Percentiles rank a stretch among this genome's conserved stretches.
These are phyloP conservation scores for Clunio marinus DNA, from an alignment of 2,888 invertebrate genomes.

Conservation along the genomic window DNA sequence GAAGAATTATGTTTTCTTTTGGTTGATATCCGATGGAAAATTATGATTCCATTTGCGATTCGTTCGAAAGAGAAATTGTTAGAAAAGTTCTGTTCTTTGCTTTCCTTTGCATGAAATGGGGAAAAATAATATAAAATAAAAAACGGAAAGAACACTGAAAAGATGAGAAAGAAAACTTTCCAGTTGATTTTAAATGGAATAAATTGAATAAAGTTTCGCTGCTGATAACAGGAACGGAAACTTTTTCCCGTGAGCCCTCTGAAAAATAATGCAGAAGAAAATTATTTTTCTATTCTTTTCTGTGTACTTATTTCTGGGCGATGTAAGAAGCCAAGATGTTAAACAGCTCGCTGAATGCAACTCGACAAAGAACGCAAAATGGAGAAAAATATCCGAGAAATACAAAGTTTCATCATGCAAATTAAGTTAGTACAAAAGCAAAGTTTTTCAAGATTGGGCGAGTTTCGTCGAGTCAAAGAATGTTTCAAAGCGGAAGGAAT, in stretches of 20 bases:
- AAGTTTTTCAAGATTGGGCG: slow-evolving; percentile 11
- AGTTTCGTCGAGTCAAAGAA: no score
- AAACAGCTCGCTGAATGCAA: slow-evolving; percentile 31
- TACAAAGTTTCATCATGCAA: slow-evolving; percentile 32
- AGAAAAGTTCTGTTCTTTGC: background rate
- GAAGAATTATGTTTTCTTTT: background rate
- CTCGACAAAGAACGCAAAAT: background rate
- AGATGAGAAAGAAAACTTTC: no score
- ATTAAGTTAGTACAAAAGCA: slow-evolving; percentile 23
- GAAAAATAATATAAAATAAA: background rate
- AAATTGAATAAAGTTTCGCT: slow-evolving; percentile 22
- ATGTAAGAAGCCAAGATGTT: slow-evolving; percentile 28
- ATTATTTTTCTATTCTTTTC: background rate
- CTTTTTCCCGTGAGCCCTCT: background rate
- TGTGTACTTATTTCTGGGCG: no score
- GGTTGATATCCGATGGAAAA: no score
- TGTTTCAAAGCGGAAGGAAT: background rate
- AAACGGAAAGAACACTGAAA: background rate
- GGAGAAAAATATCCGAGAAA: background rate
- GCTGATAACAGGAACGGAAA: slow-evolving; percentile 6
- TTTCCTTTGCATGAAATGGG: background rate
- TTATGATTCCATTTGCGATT: slow-evolving; percentile 19
- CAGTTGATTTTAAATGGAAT: background rate
- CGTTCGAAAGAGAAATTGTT: slow-evolving; percentile 4
- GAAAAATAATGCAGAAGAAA: slow-evolving; percentile 2